Evolutionary conservation across 1,140 invertebrate species (phyloP).

Genomic region (Drosophila trapezifrons): DNA sequence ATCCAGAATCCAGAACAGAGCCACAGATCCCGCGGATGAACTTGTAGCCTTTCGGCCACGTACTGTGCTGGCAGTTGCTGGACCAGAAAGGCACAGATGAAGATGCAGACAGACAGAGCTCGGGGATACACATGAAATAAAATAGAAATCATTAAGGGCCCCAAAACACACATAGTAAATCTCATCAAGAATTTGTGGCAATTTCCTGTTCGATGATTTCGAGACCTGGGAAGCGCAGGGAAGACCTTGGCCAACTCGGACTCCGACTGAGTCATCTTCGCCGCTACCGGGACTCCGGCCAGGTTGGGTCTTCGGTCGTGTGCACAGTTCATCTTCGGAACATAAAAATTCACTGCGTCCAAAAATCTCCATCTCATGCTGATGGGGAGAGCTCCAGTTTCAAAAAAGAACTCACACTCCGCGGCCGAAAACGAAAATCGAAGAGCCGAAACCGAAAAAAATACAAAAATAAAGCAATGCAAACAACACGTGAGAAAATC

Average conservation of each 20-base stretch:
- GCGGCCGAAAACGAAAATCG: slow-evolving; percentile 48
- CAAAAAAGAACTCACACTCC: slow-evolving; percentile 49
- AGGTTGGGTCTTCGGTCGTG: slow-evolving; percentile 54
- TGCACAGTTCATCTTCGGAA: slow-evolving; percentile 81
- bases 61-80: slow-evolving; percentile 45
- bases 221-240: slow-evolving; percentile 60
- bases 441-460: slow-evolving; percentile 58
- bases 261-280: slow-evolving; percentile 70
- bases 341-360: slow-evolving; percentile 81
- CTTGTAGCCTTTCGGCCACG: slow-evolving; percentile 72
- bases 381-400: slow-evolving; percentile 77
- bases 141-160: slow-evolving; percentile 78
- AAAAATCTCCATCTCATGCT: slow-evolving; percentile 79
- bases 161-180: slow-evolving; percentile 77
- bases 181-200: slow-evolving; percentile 78
- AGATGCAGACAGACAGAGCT: slow-evolving; percentile 15
- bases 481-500: slow-evolving; percentile 83
- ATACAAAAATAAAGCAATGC: slow-evolving; percentile 75
- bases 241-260: slow-evolving; percentile 48
- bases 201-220: slow-evolving; percentile 80
- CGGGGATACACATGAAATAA: slow-evolving; percentile 59
- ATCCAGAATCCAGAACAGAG: slow-evolving; percentile 39
- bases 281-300: slow-evolving; percentile 38
- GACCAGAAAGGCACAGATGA: slow-evolving; percentile 47
- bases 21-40: slow-evolving; percentile 45